These are phyloP conservation scores for Dicrostonyx torquatus DNA, from an alignment of 2,797 vertebrate species.

Conservation along the genomic window DNA sequence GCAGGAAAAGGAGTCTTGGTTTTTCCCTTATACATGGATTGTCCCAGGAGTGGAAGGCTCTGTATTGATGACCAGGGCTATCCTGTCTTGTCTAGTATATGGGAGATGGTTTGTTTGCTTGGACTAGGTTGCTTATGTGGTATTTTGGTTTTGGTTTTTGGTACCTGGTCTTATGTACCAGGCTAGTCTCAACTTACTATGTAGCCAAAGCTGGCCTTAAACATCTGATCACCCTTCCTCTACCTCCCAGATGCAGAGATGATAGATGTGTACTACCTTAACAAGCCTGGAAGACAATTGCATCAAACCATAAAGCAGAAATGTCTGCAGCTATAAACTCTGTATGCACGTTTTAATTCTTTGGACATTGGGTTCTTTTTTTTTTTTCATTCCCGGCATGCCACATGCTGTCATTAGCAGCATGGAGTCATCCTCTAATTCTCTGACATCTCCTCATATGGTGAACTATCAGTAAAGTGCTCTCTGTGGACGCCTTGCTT, in stretches of 20 bases:
- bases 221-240: not conserved
- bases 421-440: not conserved
- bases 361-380: constrained; percentile 46
- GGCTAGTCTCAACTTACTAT: not conserved
- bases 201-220: not conserved
- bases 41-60: constrained; percentile 20
- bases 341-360: constrained; percentile 62
- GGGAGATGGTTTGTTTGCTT: constrained; percentile 19
- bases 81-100: not conserved
- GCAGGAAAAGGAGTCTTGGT: constrained; percentile 15
- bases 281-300: not conserved
- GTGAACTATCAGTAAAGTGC: not conserved
- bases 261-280: not conserved
- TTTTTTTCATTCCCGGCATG: constrained; percentile 49
- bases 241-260: not conserved
- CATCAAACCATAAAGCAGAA: constrained; percentile 52
- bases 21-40: constrained; percentile 5
- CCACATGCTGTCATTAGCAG: constrained; percentile 19
- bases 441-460: not conserved
- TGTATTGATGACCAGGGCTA: not conserved
- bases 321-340: not conserved
- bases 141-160: not conserved
- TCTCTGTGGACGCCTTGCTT: not conserved
- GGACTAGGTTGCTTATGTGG: not conserved
- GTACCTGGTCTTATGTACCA: not conserved